A percentile compares a stretch with the other conserved stretches of the same genome.
phyloP scores from a whole-genome alignment of 1,140 invertebrate species.

The Lethrus apterus region DNA sequence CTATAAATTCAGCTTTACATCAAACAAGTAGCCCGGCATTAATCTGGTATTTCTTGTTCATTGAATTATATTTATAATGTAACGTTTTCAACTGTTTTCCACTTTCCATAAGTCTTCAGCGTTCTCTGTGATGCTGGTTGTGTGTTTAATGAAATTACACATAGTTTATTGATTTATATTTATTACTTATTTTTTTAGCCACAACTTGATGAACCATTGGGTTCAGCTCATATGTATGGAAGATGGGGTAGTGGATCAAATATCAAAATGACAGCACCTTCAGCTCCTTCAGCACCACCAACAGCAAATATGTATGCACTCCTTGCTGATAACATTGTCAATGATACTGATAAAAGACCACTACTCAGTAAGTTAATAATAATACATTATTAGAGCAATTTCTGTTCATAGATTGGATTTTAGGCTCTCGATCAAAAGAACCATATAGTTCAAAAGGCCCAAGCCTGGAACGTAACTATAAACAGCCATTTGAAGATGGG shows the following conservation, averaged over 20 bases:
- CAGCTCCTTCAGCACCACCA: constrained; percentile 28
- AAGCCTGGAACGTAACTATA: constrained; percentile 40
- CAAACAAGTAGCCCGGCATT: no score
- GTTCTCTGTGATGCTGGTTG: not conserved
- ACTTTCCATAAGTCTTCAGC: not conserved
- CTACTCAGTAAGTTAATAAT: not conserved
- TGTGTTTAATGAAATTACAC: not conserved
- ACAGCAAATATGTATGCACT: constrained; percentile 44
- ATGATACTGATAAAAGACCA: constrained; percentile 41
- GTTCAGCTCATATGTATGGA: constrained; percentile 38
- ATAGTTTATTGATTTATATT: not conserved
- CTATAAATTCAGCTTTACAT: no score
- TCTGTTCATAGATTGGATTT: not conserved
- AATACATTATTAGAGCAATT: not conserved
- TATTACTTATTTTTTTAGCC: constrained; percentile 33
- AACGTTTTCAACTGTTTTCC: not conserved
- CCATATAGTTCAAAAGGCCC: constrained; percentile 43
- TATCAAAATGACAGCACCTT: constrained; percentile 23
- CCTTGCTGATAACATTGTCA: constrained; percentile 40
- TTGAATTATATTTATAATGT: not conserved
- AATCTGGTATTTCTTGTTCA: no score
- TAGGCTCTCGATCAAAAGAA: constrained; percentile 39
- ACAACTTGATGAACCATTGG: constrained; percentile 43
- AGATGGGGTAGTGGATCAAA: constrained; percentile 36
- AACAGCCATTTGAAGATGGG: constrained; percentile 31